Conservation (phyloP, 2,797 vertebrate genomes). For the Clarias laeviceps region DNA sequence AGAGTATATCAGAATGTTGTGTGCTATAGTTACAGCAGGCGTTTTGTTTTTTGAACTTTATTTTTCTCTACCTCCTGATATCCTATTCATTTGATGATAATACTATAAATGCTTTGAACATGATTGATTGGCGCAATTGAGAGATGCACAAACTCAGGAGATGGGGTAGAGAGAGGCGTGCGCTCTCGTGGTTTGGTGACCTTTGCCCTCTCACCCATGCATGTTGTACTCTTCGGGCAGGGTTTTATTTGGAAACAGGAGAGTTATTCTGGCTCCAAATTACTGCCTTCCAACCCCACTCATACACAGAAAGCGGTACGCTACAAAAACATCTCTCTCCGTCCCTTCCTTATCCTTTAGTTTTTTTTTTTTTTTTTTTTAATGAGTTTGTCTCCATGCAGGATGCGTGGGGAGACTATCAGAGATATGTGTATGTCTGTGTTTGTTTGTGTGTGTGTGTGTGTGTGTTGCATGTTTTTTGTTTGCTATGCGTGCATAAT, state of each 20-base stretch:
- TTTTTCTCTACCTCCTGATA: neutral
- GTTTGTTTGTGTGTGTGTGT: slow-evolving; percentile 16
- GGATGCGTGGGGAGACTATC: slow-evolving; percentile 23
- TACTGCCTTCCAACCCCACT: slow-evolving; percentile 29
- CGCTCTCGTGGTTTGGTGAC: slow-evolving; percentile 34
- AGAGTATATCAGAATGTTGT: neutral
- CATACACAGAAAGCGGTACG: slow-evolving; percentile 8
- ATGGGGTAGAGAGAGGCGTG: neutral
- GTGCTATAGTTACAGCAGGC: neutral
- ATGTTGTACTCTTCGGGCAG: slow-evolving; percentile 33
- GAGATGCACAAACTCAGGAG: neutral
- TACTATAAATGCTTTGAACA: neutral
- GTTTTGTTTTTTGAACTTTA: neutral
- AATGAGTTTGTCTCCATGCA: slow-evolving; percentile 18
- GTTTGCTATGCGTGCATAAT: slow-evolving; percentile 43
- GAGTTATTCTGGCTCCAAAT: slow-evolving; percentile 46
- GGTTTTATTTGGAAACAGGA: slow-evolving; percentile 44
- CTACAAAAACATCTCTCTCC: slow-evolving; percentile 29
- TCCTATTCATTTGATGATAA: neutral
- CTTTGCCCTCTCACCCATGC: slow-evolving; percentile 42
- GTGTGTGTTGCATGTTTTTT: slow-evolving; percentile 28
- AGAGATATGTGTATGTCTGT: slow-evolving; percentile 26
- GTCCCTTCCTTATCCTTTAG: slow-evolving; percentile 20
- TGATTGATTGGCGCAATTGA: neutral
- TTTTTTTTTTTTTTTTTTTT: slow-evolving; percentile 33